phyloP scores from a whole-genome alignment of 2,113 vertebrate genomes.

The Chloebia gouldiae region DNA sequence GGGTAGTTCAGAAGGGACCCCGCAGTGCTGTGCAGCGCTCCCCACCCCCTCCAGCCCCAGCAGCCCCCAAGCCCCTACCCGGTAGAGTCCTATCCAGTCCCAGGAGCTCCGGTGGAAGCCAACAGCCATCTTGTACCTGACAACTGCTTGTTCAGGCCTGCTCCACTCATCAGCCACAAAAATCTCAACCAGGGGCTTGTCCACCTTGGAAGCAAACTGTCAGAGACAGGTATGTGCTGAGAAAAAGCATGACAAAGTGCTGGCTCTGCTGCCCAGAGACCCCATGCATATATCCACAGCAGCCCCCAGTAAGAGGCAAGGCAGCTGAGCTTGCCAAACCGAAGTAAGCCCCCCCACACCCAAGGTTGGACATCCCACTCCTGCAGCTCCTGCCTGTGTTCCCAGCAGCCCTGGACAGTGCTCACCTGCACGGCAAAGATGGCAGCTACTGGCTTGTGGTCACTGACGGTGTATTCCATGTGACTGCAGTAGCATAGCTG shows the following conservation, averaged over 20 bases:
- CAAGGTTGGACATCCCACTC: background rate
- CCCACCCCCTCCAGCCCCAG: background rate
- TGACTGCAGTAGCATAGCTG: conserved; percentile 91
- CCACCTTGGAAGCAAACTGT: conserved; percentile 89
- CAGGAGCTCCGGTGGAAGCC: conserved; percentile 91
- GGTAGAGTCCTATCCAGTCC: conserved; percentile 98
- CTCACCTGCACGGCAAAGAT: conserved; percentile 89
- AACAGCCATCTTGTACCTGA: conserved; percentile 80
- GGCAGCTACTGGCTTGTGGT: conserved; percentile 95
- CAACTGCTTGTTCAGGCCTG: conserved; percentile 85
- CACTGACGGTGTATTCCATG: conserved; percentile 92
- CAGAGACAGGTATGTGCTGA: background rate
- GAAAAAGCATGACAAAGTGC: background rate
- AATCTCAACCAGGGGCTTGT: conserved; percentile 82
- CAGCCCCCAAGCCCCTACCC: conserved; percentile 72
- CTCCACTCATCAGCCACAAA: conserved; percentile 89
- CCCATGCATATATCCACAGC: background rate
- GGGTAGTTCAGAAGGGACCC: background rate
- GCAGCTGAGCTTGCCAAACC: background rate
- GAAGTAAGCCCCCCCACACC: accelerated
- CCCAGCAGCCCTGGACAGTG: background rate
- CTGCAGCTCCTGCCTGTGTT: background rate
- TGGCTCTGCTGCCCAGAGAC: background rate
- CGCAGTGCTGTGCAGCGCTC: background rate
- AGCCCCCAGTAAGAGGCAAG: background rate